Evolutionary conservation across 2,113 vertebrate species (phyloP), one percentile per base, ranked within the genome.

Genomic region (Daphoenositta chrysoptera): DNA sequence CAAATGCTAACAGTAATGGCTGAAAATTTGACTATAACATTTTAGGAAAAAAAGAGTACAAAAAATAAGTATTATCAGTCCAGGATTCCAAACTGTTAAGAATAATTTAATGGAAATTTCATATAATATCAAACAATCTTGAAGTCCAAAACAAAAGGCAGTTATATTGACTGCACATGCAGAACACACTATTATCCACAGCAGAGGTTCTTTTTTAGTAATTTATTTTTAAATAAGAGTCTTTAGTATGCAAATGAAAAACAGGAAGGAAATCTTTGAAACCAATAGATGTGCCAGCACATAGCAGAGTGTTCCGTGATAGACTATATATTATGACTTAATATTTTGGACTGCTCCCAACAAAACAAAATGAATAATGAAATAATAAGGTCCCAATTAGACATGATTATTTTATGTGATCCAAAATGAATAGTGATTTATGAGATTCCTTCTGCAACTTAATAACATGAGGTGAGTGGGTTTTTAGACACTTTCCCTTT

Each of bases 401-500:
- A 40, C 6, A 66, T 66, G 17, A 95, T 90, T 92, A 83, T 87
- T 97, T 86, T 88, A 69, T 85, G 21, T 70, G 63, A 83, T 66
- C 94, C 71, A 93, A 91, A 96, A 93, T 90, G 50, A 96, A 85
- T 93, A 88, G 37, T 40, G 33, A 70, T 83, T 83, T 93, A 76
- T 91, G 54, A 83, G 5, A 86, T 87, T 90, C 54, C 47, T 95
- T 83, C 39, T 79, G 57, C 39, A 85, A 70, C 72, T 92, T 82
- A 89, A 69, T 65, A 83, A 90, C 37, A 87, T 90, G 66, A 95
- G 69, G 54, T 80, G 70, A 91, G 61, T 87, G 69, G 82, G 84
- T 39, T 95, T 95, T 93, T 79, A 85, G 50, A 69, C 1, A 1
- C 37, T 85, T 88, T 72, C n/a, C 37, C 35, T 89, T 96, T 87